Conservation (phyloP, 2,888 invertebrate species). For the Lampropteryx suffumata region DNA sequence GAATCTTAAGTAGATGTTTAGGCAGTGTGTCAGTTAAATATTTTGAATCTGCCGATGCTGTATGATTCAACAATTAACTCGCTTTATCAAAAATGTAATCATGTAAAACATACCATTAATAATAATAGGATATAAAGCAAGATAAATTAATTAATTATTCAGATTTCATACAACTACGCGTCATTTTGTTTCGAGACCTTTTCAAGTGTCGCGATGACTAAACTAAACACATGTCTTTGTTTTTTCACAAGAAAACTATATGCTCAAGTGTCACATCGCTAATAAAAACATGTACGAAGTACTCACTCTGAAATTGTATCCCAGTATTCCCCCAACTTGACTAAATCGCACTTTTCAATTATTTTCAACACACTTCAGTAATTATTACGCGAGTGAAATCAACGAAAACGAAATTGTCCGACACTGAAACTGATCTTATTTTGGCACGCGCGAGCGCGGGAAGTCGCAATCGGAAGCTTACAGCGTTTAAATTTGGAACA, state of each 20-base stretch:
- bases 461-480: conserved; percentile 43
- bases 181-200: conserved; percentile 3
- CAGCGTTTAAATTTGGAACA: conserved; percentile 61
- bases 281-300: conserved; percentile 13
- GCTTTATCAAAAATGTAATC: no score
- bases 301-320: conserved; percentile 47
- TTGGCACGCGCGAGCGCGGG: conserved; percentile 43
- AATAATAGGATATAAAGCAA: no score
- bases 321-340: conserved; percentile 40
- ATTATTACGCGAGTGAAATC: conserved; percentile 9
- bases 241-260: conserved; percentile 6
- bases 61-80: no score
- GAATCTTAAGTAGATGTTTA: no score
- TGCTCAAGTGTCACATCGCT: not conserved
- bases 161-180: not conserved
- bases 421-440: conserved; percentile 34
- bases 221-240: conserved; percentile 12
- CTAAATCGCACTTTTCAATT: conserved; percentile 17
- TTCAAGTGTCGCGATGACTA: conserved; percentile 6
- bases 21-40: no score
- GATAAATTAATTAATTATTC: not conserved
- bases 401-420: conserved; percentile 27
- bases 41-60: no score
- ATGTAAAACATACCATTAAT: no score
- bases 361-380: conserved; percentile 7